Base-by-base conservation (phyloP, 2,113 vertebrate genomes). In the Crypturellus undulatus region DNA sequence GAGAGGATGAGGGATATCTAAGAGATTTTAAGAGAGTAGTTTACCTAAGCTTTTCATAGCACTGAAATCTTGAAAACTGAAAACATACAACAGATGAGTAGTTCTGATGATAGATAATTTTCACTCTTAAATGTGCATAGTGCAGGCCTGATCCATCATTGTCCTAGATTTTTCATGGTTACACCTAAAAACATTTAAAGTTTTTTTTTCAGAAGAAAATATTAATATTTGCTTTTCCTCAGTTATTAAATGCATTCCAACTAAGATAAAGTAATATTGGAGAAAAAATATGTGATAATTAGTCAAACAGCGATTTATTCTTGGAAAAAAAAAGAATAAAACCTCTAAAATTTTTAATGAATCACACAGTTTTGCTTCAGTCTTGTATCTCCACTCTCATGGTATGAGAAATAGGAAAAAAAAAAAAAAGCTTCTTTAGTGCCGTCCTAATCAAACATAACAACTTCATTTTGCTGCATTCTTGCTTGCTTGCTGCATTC, bases 131-230 rank as follows among this genome's bases (percentile, higher is more conserved):
- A 72, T 86, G 25, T 84, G 56, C 36, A 92, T 89, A 49, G 14
- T 89, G 26, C 89, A 85, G 90, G 26, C 52, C 71, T 87, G 65
- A 94, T 86, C 76, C 77, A 77, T 94, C 89, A 87, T 42, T 93
- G 68, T 83, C 78, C 19, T 20, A 94, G 62, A 69, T 92, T 85
- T 85, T 92, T 72, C 77, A 58, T 84, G 72, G n/a, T 40, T 76
- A 40, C 45, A 80, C 36, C 79, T 62, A 83, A 91, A 34, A 60
- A 14, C 38, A 36, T 58, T 70, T 79, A 78, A 81, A 38, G 8
- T 75, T 3, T 3, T 77, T 49, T 64, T 32, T 12, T 4, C 59
- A 69, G 12, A 60, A 9, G n/a, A 78, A 89, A 67, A 49, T 45
- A 54, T 13, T 72, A 52, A 13, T 47, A 43, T 7, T 49, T 51